These are phyloP conservation scores for Aptenodytes forsteri DNA, from an alignment of 2,113 vertebrate genomes.

Conservation along the genomic window DNA sequence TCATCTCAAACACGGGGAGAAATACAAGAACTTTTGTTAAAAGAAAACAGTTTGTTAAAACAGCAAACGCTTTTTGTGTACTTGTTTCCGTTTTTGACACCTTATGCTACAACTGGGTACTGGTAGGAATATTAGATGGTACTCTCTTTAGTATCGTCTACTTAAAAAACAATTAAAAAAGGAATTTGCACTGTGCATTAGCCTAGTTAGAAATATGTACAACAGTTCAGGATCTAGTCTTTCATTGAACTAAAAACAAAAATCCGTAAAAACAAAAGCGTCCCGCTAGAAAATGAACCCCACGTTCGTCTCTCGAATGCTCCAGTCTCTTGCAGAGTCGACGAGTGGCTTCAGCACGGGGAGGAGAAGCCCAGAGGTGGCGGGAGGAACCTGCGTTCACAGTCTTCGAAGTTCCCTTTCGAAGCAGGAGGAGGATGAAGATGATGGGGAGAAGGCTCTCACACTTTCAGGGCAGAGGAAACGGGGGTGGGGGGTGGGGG, in stretches of 20 bases:
- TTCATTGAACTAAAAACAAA: slow-evolving; percentile 78
- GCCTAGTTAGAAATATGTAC: slow-evolving; percentile 90
- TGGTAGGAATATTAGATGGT: slow-evolving; percentile 72
- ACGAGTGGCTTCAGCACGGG: slow-evolving; percentile 85
- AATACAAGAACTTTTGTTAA: slow-evolving; percentile 77
- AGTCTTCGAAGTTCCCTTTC: slow-evolving; percentile 97
- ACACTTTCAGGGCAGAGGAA: slow-evolving; percentile 25
- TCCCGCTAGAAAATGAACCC: slow-evolving; percentile 80
- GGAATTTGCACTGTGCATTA: slow-evolving; percentile 83
- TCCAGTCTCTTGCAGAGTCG: slow-evolving; percentile 85
- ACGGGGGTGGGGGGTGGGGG: too few relatives aligned
- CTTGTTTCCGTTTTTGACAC: slow-evolving; percentile 73
- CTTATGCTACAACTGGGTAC: slow-evolving; percentile 76
- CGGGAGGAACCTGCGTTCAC: slow-evolving; percentile 89
- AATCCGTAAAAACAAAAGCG: slow-evolving; percentile 78
- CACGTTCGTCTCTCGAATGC: slow-evolving; percentile 83
- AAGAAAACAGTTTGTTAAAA: slow-evolving; percentile 76
- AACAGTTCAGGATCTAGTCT: slow-evolving; percentile 87
- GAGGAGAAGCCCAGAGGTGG: slow-evolving; percentile 69
- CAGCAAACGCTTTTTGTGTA: slow-evolving; percentile 67
- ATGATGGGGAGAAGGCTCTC: slow-evolving; percentile 51
- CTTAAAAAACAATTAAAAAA: slow-evolving; percentile 74
- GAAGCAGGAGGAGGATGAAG: slow-evolving; percentile 81
- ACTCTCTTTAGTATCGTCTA: slow-evolving; percentile 72
- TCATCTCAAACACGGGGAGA: slow-evolving; percentile 82